These are phyloP conservation scores for Serripes groenlandicus DNA, from an alignment of 2,888 invertebrate genomes.

Conservation along the genomic window DNA sequence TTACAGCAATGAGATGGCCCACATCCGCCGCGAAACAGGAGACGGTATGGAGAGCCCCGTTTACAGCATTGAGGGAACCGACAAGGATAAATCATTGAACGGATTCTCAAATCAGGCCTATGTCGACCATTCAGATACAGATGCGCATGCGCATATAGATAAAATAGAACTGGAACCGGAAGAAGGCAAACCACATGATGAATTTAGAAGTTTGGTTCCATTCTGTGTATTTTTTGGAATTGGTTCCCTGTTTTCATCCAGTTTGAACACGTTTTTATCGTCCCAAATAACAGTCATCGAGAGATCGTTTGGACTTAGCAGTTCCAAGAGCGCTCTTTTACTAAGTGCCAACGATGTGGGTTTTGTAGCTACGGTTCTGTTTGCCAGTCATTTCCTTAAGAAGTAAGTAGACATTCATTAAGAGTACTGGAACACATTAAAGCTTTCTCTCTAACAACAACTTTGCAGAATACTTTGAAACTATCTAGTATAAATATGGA, in stretches of 20 bases:
- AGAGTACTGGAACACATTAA: too few relatives aligned
- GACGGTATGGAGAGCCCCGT: conserved; percentile 7
- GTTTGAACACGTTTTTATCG: conserved; percentile 48
- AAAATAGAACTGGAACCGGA: not conserved
- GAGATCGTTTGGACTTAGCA: conserved; percentile 45
- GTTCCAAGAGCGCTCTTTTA: conserved; percentile 50
- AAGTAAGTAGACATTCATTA: too few relatives aligned
- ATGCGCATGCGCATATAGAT: not conserved
- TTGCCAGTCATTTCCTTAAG: conserved; percentile 59
- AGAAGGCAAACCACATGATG: not conserved
- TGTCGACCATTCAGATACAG: not conserved
- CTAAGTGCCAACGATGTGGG: conserved; percentile 64
- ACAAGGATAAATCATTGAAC: not conserved
- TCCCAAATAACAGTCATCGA: conserved; percentile 62
- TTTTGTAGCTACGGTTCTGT: conserved; percentile 52
- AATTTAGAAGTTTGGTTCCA: conserved; percentile 42
- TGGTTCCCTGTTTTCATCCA: conserved; percentile 54
- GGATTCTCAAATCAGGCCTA: conserved; percentile 15
- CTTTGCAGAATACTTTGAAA: too few relatives aligned
- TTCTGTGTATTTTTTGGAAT: conserved; percentile 54
- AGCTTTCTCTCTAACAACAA: too few relatives aligned
- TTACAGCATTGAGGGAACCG: not conserved
- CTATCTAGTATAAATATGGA: too few relatives aligned
- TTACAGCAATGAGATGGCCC: conserved; percentile 2
- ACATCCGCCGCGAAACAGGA: not conserved